phyloP scores from a whole-genome alignment of 2,888 invertebrate species.

The Tetanocera ferruginea region DNA sequence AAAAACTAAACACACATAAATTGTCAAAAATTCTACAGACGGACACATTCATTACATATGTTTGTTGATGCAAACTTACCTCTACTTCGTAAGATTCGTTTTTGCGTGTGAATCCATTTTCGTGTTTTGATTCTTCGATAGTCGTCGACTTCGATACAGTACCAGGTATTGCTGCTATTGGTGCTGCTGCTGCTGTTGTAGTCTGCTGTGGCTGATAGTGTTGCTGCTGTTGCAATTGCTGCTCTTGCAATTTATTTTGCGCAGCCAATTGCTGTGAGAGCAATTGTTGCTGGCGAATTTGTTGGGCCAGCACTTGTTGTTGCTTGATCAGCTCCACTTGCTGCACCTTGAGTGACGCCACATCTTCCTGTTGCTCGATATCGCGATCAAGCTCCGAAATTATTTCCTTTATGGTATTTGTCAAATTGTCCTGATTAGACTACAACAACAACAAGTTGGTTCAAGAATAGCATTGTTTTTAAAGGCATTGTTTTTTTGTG shows the following conservation, averaged over 20 bases:
- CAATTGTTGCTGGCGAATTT: slow-evolving; percentile 58
- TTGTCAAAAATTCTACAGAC: neutral
- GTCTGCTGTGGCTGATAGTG: slow-evolving; percentile 38
- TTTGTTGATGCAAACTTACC: slow-evolving; percentile 47
- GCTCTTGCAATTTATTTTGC: slow-evolving; percentile 54
- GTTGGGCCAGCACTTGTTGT: slow-evolving; percentile 55
- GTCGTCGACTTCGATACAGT: slow-evolving; percentile 46
- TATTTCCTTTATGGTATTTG: slow-evolving; percentile 74
- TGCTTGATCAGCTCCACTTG: slow-evolving; percentile 57
- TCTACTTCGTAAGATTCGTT: slow-evolving; percentile 50
- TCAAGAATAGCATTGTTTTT: neutral
- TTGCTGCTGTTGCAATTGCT: slow-evolving; percentile 49
- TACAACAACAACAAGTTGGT: slow-evolving; percentile 5
- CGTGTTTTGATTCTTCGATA: slow-evolving; percentile 50
- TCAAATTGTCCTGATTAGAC: slow-evolving; percentile 72
- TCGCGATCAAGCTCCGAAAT: slow-evolving; percentile 75
- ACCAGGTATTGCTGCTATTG: slow-evolving; percentile 42
- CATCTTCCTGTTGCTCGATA: slow-evolving; percentile 71
- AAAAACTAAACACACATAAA: neutral
- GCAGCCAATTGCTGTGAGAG: slow-evolving; percentile 54
- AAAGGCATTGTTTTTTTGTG: neutral
- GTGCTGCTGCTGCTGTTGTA: slow-evolving; percentile 44
- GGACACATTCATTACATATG: neutral
- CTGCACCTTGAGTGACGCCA: slow-evolving; percentile 56
- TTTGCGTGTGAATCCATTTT: slow-evolving; percentile 49